phyloP scores from a whole-genome alignment of 1,140 invertebrate species.

The Macrotrachela quadricornifera region DNA sequence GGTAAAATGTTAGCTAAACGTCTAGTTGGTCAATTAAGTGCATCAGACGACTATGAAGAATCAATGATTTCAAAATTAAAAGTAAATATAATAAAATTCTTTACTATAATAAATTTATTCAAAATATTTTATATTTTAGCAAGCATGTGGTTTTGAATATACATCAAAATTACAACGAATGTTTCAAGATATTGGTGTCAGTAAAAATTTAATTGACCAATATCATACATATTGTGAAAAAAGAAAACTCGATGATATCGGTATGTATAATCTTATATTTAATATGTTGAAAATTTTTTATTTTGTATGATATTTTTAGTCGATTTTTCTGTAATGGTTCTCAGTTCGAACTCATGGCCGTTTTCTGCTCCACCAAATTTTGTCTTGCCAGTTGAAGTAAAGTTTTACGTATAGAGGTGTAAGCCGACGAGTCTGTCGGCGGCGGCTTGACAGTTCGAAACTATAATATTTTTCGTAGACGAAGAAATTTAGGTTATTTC shows the following conservation, averaged over 20 bases:
- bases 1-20: conserved; percentile 95
- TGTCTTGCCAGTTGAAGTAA: conserved; percentile 63
- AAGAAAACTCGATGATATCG: no score
- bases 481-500: no score
- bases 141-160: conserved; percentile 97
- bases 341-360: conserved; percentile 92
- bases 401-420: no score
- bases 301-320: no score
- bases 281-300: no score
- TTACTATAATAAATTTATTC: not conserved
- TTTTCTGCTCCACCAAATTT: conserved; percentile 79
- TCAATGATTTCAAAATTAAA: conserved; percentile 99
- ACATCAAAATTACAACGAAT: conserved; percentile 94
- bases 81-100: conserved; percentile 12
- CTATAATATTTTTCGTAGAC: no score
- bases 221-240: conserved; percentile 37
- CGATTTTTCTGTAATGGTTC: conserved; percentile 34
- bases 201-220: conserved; percentile 85
- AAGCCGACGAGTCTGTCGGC: no score
- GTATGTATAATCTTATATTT: no score
- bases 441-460: no score
- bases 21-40: conserved; percentile 85
- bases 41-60: conserved; percentile 92
- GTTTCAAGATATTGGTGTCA: conserved; percentile 93
- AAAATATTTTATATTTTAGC: conserved; percentile 28